Percentiles rank a stretch among this genome's conserved stretches.
Evolutionary conservation across 2,797 vertebrate species (phyloP).

Genomic region (Myoxocephalus aenaeus): DNA sequence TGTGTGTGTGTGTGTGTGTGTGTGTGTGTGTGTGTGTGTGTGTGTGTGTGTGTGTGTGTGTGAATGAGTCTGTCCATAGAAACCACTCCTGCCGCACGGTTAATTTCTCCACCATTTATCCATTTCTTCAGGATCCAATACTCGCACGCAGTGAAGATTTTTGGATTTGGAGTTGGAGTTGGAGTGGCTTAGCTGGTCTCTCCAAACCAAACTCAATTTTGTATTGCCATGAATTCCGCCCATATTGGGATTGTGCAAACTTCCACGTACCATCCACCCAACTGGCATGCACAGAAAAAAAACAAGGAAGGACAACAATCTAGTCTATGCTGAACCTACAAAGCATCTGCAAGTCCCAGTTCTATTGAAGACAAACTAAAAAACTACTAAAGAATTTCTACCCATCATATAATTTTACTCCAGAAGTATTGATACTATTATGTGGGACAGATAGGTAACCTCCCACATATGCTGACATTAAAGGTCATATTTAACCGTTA

Average conservation of each 20-base stretch:
- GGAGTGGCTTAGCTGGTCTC: background rate
- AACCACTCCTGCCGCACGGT: background rate
- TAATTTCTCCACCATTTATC: background rate
- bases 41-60: background rate
- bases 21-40: background rate
- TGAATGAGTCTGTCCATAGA: background rate
- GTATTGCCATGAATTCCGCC: background rate
- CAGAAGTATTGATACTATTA: background rate
- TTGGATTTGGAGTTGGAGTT: background rate
- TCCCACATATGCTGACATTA: background rate
- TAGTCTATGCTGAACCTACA: background rate
- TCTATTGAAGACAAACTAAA: background rate
- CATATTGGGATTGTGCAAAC: background rate
- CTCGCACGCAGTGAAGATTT: background rate
- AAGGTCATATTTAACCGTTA: background rate
- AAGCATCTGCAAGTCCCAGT: background rate
- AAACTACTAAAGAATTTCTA: background rate
- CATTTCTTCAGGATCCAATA: slow-evolving; percentile 14
- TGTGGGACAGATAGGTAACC: background rate
- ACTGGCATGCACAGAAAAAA: background rate
- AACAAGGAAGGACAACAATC: background rate
- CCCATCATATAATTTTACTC: background rate
- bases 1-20: background rate
- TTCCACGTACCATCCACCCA: background rate
- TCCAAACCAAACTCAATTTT: slow-evolving; percentile 2